These are phyloP conservation scores for Grapholita molesta DNA, from an alignment of 1,140 invertebrate genomes.

Conservation along the genomic window DNA sequence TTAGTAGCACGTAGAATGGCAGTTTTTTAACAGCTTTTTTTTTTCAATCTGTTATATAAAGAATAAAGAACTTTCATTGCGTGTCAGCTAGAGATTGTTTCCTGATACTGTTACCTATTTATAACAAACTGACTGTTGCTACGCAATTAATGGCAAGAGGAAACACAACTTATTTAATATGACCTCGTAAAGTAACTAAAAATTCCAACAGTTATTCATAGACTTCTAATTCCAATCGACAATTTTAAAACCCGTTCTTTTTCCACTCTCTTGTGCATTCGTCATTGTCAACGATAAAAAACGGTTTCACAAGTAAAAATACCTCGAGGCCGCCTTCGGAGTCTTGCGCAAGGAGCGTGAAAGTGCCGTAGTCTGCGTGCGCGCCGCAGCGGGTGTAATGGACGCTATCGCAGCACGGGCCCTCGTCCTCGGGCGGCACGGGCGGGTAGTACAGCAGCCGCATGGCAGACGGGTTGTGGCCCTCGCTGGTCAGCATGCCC, in stretches of 20 bases:
- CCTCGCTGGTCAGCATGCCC: constrained; percentile 79
- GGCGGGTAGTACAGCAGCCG: constrained; percentile 85
- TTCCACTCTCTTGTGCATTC: neutral
- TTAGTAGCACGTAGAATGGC: too few species aligned
- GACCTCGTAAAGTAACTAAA: neutral
- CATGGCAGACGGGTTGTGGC: constrained; percentile 82
- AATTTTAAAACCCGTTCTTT: neutral
- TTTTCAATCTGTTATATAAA: too few species aligned
- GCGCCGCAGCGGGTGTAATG: constrained; percentile 83
- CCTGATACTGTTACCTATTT: neutral
- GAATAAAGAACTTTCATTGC: too few species aligned
- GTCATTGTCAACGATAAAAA: constrained; percentile 14
- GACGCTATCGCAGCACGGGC: constrained; percentile 51
- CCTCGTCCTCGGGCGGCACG: constrained; percentile 77
- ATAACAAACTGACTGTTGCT: neutral
- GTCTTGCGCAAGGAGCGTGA: constrained; percentile 86
- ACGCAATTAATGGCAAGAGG: neutral
- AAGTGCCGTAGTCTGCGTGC: constrained; percentile 86
- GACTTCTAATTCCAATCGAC: neutral
- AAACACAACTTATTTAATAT: neutral
- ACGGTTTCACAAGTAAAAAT: constrained; percentile 14
- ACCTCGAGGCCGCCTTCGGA: constrained; percentile 81
- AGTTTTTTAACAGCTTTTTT: too few species aligned
- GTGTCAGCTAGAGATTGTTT: neutral
- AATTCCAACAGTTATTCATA: neutral